Evolutionary conservation across 2,888 invertebrate genomes (phyloP).

Genomic region (Erebia aethiops): DNA sequence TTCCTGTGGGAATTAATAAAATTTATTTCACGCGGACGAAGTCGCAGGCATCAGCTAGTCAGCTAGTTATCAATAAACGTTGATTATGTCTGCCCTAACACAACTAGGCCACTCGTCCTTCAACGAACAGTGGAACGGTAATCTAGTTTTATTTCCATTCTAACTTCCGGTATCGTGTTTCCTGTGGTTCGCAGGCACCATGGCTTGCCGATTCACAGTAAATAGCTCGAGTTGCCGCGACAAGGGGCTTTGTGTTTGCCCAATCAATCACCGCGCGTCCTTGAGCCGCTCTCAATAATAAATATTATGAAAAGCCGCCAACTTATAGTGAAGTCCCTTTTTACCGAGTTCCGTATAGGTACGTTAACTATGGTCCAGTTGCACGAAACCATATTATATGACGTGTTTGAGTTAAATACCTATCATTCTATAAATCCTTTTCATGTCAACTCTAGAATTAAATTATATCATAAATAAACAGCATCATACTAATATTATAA

Average conservation of each 20-base stretch:
- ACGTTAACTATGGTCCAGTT: too few relatives aligned
- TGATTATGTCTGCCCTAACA: too few relatives aligned
- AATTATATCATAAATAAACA: too few relatives aligned
- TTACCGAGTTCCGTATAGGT: slow-evolving; percentile 5
- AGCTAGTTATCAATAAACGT: too few relatives aligned
- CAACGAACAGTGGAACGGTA: neutral
- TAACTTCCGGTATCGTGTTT: slow-evolving; percentile 4
- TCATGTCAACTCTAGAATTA: too few relatives aligned
- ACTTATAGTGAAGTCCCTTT: neutral
- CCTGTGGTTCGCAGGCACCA: neutral
- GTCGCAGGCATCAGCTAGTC: too few relatives aligned
- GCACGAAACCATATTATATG: too few relatives aligned
- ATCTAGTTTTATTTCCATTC: neutral
- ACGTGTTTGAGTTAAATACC: too few relatives aligned
- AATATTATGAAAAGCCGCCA: slow-evolving; percentile 19
- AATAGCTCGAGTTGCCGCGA: slow-evolving; percentile 20
- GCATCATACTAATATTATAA: too few relatives aligned
- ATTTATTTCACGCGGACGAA: too few relatives aligned
- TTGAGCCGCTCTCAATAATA: slow-evolving; percentile 25
- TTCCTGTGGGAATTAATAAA: too few relatives aligned
- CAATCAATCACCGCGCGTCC: slow-evolving; percentile 28
- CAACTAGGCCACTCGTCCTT: neutral
- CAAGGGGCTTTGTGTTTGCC: slow-evolving; percentile 23
- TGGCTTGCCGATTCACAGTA: slow-evolving; percentile 1
- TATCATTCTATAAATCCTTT: too few relatives aligned